Evolutionary conservation across 1,140 invertebrate species (phyloP), one percentile per base, ranked within the genome.

Genomic region (Hesperophylax magnus): DNA sequence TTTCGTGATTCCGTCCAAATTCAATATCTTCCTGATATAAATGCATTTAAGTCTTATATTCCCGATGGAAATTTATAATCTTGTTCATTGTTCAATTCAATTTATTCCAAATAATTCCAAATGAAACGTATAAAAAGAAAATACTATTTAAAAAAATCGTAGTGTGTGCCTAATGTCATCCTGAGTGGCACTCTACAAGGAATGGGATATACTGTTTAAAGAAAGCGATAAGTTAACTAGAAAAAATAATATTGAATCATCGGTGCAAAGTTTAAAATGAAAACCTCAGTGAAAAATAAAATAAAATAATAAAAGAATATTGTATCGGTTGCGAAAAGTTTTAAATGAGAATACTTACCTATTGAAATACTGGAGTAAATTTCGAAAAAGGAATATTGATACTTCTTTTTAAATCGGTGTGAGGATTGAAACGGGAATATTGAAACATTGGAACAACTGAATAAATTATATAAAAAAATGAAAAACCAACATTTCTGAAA

Each of bases 101-200:
- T 69, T 69, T 17, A n/a, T 67, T 17, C 6, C 56, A 20, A n/a
- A n/a, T 56, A 24, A 31, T 7, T 17, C 63, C 17, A 65, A 65
- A 47, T 39, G 63, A 27, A 34, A 6, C 31, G 14, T 69, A 69
- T 69, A 69, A 52, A 47, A 69, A 39, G 65, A 18, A 69, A 69
- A 47, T 6, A 0, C 1, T 39, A 9, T 3, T 1, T 9, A 15
- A n/a, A 69, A 47, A 34, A 18, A 18, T 15, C 18, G 77, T 79
- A 79, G 31, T 79, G 77, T 79, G 65, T 72, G 65, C 65, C 47
- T 71, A 52, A 60, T 34, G 65, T 56, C 54, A 31, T 27, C 77
- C 71, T 71, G 77, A 31, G 77, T 72, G 65, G 77, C 65, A 71
- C 77, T 47, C 22, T 79, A 79, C 77, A 56, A 31, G 18, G 52